A percentile compares a stretch with the other conserved stretches of the same genome.
Conservation (phyloP, 2,888 invertebrate genomes). For the Mythimna ferrago region DNA sequence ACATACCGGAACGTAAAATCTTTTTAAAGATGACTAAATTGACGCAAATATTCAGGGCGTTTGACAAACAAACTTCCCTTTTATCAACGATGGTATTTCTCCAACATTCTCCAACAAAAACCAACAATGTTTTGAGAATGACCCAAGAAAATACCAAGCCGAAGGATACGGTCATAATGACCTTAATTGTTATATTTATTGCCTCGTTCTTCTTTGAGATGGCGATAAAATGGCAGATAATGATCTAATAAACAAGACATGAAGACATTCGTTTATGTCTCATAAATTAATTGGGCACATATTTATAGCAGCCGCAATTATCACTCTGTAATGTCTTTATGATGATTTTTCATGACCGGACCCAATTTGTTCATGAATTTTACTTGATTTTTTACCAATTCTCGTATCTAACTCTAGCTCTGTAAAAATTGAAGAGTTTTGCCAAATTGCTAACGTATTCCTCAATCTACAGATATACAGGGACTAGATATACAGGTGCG, state of each 20-base stretch:
- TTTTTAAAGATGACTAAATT: too few relatives aligned
- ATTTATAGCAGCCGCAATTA: slow-evolving; percentile 40
- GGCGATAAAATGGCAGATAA: slow-evolving; percentile 55
- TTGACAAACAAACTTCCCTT: too few relatives aligned
- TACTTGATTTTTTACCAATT: neutral
- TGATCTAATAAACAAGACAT: slow-evolving; percentile 62
- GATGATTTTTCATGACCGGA: neutral
- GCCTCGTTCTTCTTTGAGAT: slow-evolving; percentile 44
- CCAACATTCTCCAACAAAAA: neutral
- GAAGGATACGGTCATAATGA: slow-evolving; percentile 22
- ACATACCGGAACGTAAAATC: too few relatives aligned
- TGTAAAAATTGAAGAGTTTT: too few relatives aligned
- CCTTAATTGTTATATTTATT: slow-evolving; percentile 54
- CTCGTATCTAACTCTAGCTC: neutral
- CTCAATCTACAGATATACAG: too few relatives aligned
- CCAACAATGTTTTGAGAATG: neutral
- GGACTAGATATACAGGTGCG: too few relatives aligned
- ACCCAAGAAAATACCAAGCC: slow-evolving; percentile 22
- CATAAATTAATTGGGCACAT: slow-evolving; percentile 56
- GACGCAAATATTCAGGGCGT: too few relatives aligned
- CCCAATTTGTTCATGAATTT: neutral
- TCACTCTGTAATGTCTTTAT: slow-evolving; percentile 7
- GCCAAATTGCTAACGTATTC: too few relatives aligned
- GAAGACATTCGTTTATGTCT: slow-evolving; percentile 57
- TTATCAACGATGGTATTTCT: too few relatives aligned